These are phyloP conservation scores for Drosophila cardini DNA, from an alignment of 1,140 invertebrate species.

Conservation along the genomic window DNA sequence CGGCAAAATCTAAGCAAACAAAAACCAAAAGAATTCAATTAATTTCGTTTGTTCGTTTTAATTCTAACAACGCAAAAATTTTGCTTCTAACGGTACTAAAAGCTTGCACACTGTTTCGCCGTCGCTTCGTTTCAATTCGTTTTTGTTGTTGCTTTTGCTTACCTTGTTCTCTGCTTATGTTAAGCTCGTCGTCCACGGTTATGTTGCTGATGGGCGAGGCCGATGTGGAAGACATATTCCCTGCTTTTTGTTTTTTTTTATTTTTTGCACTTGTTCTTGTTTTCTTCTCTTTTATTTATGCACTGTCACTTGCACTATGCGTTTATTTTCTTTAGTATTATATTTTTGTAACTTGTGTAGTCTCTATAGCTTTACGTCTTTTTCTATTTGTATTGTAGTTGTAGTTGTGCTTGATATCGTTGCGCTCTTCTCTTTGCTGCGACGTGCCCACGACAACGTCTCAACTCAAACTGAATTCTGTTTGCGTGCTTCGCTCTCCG, in stretches of 20 bases:
- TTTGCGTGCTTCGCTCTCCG: constrained; percentile 63
- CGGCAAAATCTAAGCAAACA: constrained; percentile 69
- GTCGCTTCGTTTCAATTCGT: constrained; percentile 50
- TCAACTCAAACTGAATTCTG: constrained; percentile 78
- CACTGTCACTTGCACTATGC: constrained; percentile 33
- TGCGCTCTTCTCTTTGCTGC: constrained; percentile 61
- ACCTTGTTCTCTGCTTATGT: constrained; percentile 82
- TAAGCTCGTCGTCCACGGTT: constrained; percentile 83
- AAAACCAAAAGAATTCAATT: background rate
- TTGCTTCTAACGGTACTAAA: background rate
- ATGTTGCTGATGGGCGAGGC: constrained; percentile 84
- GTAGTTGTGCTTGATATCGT: constrained; percentile 16
- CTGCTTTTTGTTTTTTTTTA: constrained; percentile 37
- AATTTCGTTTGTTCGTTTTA: background rate
- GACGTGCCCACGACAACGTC: constrained; percentile 79
- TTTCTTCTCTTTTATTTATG: constrained; percentile 23
- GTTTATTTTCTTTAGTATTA: background rate
- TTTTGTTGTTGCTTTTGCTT: constrained; percentile 34
- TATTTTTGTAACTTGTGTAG: constrained; percentile 17
- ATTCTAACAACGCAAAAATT: background rate
- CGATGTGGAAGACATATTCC: constrained; percentile 83
- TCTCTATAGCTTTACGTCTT: constrained; percentile 47
- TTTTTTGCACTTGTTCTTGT: constrained; percentile 18
- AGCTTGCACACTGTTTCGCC: constrained; percentile 40
- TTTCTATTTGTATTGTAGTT: constrained; percentile 31